Evolutionary conservation across 2,888 invertebrate genomes (phyloP), one percentile per base, ranked within the genome.

Genomic region (Petrolisthes manimaculis): DNA sequence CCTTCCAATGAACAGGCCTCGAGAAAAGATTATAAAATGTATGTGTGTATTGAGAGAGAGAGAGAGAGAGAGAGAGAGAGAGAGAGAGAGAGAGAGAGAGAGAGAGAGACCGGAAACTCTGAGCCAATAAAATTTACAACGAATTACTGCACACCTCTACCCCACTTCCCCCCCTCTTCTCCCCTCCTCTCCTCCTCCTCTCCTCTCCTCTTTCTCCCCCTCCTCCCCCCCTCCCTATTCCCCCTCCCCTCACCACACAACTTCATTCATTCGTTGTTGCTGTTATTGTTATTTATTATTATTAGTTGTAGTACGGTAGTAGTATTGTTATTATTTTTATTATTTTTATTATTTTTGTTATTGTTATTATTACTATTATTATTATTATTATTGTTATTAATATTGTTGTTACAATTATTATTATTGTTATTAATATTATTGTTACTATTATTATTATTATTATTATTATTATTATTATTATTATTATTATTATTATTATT

Each of bases 81-180:
- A 24, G 55, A 54, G 80, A 80, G 80, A 80, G 55, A 80, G 55
- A 54, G 55, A 80, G 80, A 80, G 80, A 80, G 55, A 54, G 55
- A 54, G 55, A 61, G 21, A 14, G 37, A 24, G 5, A 24, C 8
- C 74, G n/a, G n/a, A 14, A 74, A 5, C 5, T 14, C 14, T 18
- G 55, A 37, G 18, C 8, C 5, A 74, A 21, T 8, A 14, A 21
- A n/a, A 14, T 5, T n/a, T 21, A 14, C 74, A 14, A 14, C n/a
- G 14, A n/a, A n/a, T 5, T 21, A 5, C n/a, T 77, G 14, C 8
- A 5, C 51, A 14, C 51, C 51, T 37, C 51, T 14, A 37, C 77
- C 4, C n/a, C 74, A 5, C n/a, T 21, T n/a, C 21, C n/a, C n/a
- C 74, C 37, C 14, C 14, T 14, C 77, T 37, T 77, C 37, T 14